Evolutionary conservation across 1,140 invertebrate genomes (phyloP).

Genomic region (Lethocerus indicus): DNA sequence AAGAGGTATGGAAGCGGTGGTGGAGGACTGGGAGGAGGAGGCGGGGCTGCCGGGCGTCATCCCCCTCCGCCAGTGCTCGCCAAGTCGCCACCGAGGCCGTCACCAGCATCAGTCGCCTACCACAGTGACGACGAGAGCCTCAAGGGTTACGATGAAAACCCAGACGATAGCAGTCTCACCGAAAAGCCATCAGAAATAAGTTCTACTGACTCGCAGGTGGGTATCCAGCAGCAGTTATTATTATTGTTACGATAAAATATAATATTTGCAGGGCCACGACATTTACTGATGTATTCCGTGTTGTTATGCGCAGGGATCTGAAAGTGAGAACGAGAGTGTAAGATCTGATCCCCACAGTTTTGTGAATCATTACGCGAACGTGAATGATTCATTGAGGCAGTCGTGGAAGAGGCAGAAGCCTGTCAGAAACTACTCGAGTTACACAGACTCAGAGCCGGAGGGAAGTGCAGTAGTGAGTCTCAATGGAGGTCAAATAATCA

Average conservation of each 20-base stretch:
- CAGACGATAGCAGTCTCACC: slow-evolving; percentile 82
- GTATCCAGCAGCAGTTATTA: too few relatives aligned
- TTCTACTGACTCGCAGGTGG: slow-evolving; percentile 79
- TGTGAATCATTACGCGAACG: slow-evolving; percentile 91
- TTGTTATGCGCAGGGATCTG: slow-evolving; percentile 74
- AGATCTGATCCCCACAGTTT: slow-evolving; percentile 83
- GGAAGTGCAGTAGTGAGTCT: slow-evolving; percentile 82
- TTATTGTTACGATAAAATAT: too few relatives aligned
- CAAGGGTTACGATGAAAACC: slow-evolving; percentile 83
- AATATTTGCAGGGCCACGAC: too few relatives aligned
- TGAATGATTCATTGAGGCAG: slow-evolving; percentile 83
- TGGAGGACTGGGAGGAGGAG: slow-evolving; percentile 43
- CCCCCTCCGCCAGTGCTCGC: slow-evolving; percentile 38
- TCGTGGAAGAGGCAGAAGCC: slow-evolving; percentile 88
- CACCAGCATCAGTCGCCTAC: slow-evolving; percentile 84
- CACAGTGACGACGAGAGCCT: slow-evolving; percentile 87
- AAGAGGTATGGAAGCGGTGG: slow-evolving; percentile 25
- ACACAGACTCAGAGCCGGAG: slow-evolving; percentile 83
- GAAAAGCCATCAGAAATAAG: slow-evolving; percentile 93
- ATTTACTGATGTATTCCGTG: too few relatives aligned
- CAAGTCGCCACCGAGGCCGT: slow-evolving; percentile 77
- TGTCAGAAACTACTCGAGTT: slow-evolving; percentile 74
- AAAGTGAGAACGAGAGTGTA: slow-evolving; percentile 85
- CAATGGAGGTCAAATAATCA: slow-evolving; percentile 89
- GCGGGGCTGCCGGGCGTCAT: slow-evolving; percentile 37